Evolutionary conservation across 2,888 invertebrate genomes (phyloP).

Genomic region (Lasioglossum marginatum): DNA sequence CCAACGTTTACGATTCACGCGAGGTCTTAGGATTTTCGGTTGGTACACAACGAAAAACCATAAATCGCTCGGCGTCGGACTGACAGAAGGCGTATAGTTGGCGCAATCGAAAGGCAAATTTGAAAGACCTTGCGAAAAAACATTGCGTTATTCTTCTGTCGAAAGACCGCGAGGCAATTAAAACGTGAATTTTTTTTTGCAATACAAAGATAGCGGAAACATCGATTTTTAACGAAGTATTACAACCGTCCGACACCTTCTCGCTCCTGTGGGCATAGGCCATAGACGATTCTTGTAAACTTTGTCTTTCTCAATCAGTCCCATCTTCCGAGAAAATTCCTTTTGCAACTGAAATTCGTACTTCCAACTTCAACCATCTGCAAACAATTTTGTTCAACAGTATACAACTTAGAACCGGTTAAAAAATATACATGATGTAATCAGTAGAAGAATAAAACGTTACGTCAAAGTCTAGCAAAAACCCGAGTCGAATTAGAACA

Average conservation of each 20-base stretch:
- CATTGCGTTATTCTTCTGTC: constrained; percentile 47
- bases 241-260: background rate
- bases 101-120: constrained; percentile 57
- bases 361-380: background rate
- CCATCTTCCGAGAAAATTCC: background rate
- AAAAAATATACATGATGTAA: background rate
- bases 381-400: background rate
- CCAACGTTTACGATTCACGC: constrained; percentile 19
- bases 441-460: background rate
- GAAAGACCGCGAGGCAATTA: constrained; percentile 42
- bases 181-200: constrained; percentile 13
- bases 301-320: background rate
- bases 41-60: constrained; percentile 41
- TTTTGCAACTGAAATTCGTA: background rate
- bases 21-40: constrained; percentile 27
- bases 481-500: background rate
- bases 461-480: background rate
- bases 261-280: background rate
- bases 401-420: background rate
- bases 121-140: constrained; percentile 52
- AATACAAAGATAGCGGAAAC: constrained; percentile 1
- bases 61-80: constrained; percentile 44
- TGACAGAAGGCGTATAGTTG: constrained; percentile 29
- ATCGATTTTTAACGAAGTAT: constrained; percentile 3
- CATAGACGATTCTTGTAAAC: background rate